These are phyloP conservation scores for Cheilosia vernalis DNA, from an alignment of 2,888 invertebrate species.

Conservation along the genomic window DNA sequence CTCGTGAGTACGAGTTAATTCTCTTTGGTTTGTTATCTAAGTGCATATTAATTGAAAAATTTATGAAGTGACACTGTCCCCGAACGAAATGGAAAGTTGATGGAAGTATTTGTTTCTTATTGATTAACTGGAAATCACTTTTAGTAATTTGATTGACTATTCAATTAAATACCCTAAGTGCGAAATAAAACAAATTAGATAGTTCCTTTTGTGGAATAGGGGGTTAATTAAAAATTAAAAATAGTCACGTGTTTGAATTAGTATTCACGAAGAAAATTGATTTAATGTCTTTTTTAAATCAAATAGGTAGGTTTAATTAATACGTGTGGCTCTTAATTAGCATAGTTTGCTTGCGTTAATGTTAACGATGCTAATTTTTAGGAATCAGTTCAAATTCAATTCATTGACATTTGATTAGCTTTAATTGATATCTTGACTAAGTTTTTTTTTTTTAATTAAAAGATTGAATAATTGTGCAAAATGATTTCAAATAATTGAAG, in stretches of 20 bases:
- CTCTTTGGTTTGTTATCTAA: slow-evolving; percentile 44
- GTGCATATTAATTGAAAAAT: slow-evolving; percentile 29
- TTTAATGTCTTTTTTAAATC: neutral
- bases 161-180: slow-evolving; percentile 44
- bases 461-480: too few relatives aligned
- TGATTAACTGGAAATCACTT: slow-evolving; percentile 1
- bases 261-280: neutral
- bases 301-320: too few relatives aligned
- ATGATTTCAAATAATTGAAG: too few relatives aligned
- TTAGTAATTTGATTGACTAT: slow-evolving; percentile 49
- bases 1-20: slow-evolving; percentile 23
- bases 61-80: slow-evolving; percentile 32
- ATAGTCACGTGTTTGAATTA: slow-evolving; percentile 41
- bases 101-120: neutral
- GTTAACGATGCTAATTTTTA: too few relatives aligned
- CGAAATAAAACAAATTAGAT: slow-evolving; percentile 8
- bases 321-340: too few relatives aligned
- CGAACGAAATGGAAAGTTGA: slow-evolving; percentile 41
- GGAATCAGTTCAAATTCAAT: too few relatives aligned
- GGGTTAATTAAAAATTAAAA: slow-evolving; percentile 13
- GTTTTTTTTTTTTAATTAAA: too few relatives aligned
- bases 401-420: too few relatives aligned
- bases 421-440: too few relatives aligned
- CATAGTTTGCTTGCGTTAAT: too few relatives aligned
- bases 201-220: slow-evolving; percentile 1